Base-by-base conservation (phyloP, 2,113 vertebrate genomes). In the Lampris megalopsis region DNA sequence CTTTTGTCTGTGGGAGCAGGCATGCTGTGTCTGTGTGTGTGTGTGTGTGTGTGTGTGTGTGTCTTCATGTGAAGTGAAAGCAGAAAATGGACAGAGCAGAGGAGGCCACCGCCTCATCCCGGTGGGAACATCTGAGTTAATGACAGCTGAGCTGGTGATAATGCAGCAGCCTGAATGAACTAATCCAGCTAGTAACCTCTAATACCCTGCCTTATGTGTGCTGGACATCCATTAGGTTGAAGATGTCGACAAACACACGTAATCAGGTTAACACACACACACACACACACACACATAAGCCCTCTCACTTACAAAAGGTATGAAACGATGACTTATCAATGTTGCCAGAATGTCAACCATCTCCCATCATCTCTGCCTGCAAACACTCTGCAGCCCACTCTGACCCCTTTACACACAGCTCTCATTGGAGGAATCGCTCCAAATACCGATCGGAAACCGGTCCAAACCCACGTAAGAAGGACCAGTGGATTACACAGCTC, bases 101-200 rank as follows among this genome's bases (percentile, higher is more conserved):
- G 70, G 42, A 76, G 73, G 73, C 80, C 65, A 5, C 37, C 0
- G 37, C 57, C 69, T 74, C 77, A 58, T 68, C 81, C 78, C 75
- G 71, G 76, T 80, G 68, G 83, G 79, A 79, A 85, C 78, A 75
- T 84, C 70, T 38, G 61, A 59, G 80, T 59, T 78, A 82, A 86
- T 79, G 73, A 77, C 73, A 74, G 85, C 71, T 87, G 68, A 88
- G 80, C 82, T 53, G 67, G 49, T 67, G 85, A 83, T 89, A 85
- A 89, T 83, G 72, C 71, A 76, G 37, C 79, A 63, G 45, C 70
- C 73, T 72, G 74, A 63, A 78, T 86, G 64, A 77, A 79, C 52
- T 81, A 80, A 88, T 85, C 80, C 80, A 72, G 75, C 78, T 75
- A 60, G 52, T 81, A 64, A 73, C 71, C 73, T 76, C 73, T 60